phyloP scores from a whole-genome alignment of 2,797 vertebrate species.

The Takifugu ocellatus region DNA sequence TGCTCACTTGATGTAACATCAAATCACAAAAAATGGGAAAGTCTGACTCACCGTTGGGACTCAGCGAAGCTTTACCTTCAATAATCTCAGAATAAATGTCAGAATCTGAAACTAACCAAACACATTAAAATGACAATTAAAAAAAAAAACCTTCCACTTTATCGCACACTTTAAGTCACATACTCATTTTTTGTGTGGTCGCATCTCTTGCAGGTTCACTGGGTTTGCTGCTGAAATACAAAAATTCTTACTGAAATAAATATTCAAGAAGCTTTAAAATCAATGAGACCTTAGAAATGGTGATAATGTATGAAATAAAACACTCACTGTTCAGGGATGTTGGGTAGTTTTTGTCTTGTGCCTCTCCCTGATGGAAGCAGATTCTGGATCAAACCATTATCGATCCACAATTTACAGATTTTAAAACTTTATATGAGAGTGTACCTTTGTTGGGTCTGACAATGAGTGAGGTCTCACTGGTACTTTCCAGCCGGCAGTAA shows the following conservation, averaged over 20 bases:
- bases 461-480: slow-evolving; percentile 75
- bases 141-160: background rate
- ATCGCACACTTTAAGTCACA: background rate
- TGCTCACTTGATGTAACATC: no score
- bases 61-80: slow-evolving; percentile 44
- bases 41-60: background rate
- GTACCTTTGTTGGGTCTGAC: slow-evolving; percentile 75
- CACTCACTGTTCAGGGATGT: slow-evolving; percentile 70
- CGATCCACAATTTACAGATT: background rate
- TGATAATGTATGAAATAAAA: background rate
- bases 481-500: slow-evolving; percentile 82
- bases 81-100: slow-evolving; percentile 92
- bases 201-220: background rate
- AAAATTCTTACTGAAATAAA: background rate
- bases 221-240: slow-evolving; percentile 9
- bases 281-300: background rate
- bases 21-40: no score
- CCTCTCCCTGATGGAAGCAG: slow-evolving; percentile 64
- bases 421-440: background rate
- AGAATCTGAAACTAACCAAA: slow-evolving; percentile 71
- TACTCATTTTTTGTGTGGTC: slow-evolving; percentile 1
- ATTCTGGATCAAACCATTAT: background rate
- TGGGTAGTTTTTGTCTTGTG: slow-evolving; percentile 60
- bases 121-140: background rate
- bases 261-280: background rate